These are phyloP conservation scores for Gandaritis pyraliata DNA, from an alignment of 2,888 invertebrate species.

Conservation along the genomic window DNA sequence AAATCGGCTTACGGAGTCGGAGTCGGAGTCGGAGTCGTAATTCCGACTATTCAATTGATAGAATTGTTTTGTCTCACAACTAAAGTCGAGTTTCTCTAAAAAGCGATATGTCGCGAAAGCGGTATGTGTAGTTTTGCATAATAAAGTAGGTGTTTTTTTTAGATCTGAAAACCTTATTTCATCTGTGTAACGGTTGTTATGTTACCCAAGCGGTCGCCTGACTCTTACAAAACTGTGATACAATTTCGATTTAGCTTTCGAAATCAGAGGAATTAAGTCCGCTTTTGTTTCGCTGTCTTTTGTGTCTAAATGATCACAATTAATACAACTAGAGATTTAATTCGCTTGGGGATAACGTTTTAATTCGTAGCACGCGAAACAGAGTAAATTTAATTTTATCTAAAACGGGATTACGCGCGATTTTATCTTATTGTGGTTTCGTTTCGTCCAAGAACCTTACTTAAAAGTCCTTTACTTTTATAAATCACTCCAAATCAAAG, in stretches of 20 bases:
- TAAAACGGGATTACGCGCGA: background rate
- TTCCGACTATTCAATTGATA: constrained; percentile 43
- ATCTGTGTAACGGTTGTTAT: no score
- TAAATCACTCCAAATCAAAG: no score
- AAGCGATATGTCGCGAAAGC: background rate
- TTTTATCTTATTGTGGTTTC: no score
- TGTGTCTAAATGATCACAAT: constrained; percentile 46
- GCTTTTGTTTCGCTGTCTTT: constrained; percentile 53
- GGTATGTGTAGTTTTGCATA: no score
- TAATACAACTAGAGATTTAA: constrained; percentile 32
- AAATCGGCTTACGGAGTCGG: constrained; percentile 49
- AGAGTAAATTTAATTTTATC: background rate
- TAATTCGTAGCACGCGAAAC: constrained; percentile 25
- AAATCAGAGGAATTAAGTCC: constrained; percentile 53
- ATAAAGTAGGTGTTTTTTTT: no score
- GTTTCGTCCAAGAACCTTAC: no score
- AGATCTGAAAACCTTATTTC: no score
- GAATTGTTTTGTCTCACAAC: constrained; percentile 19
- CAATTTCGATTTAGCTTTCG: constrained; percentile 48
- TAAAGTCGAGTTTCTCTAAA: background rate
- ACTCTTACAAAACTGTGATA: no score
- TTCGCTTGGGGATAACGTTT: constrained; percentile 19
- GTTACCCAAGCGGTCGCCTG: no score
- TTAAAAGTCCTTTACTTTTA: no score
- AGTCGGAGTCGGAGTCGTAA: no score